Evolutionary conservation across 1,140 invertebrate genomes (phyloP).

Genomic region (Temnothorax longispinosus): DNA sequence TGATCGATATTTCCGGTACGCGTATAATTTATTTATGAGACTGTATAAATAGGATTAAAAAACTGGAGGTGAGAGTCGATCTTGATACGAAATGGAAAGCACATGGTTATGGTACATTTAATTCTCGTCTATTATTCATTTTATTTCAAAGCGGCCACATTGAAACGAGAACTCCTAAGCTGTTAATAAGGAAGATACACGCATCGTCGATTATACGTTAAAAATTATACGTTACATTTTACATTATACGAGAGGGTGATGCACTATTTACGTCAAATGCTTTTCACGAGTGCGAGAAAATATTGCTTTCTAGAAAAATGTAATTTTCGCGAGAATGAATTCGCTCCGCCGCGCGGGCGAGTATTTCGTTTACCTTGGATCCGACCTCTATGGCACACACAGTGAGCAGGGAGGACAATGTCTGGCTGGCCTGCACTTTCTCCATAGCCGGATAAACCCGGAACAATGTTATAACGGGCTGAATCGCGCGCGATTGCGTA

Average conservation of each 20-base stretch:
- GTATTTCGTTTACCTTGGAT: slow-evolving; percentile 38
- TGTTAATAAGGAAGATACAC: neutral
- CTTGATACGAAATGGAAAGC: slow-evolving; percentile 1
- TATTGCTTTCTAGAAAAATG: neutral
- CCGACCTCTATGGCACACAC: slow-evolving; percentile 44
- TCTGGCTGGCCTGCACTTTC: slow-evolving; percentile 46
- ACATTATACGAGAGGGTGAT: neutral
- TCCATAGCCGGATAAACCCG: slow-evolving; percentile 55
- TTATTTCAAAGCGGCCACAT: neutral
- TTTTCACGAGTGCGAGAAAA: neutral
- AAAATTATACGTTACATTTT: neutral
- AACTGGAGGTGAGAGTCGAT: neutral
- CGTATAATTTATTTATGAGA: slow-evolving; percentile 43
- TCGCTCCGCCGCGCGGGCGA: neutral
- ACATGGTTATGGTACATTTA: neutral
- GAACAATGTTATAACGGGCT: slow-evolving; percentile 56
- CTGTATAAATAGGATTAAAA: neutral
- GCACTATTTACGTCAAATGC: neutral
- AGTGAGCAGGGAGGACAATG: slow-evolving; percentile 56
- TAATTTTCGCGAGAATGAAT: neutral
- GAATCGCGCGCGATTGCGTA: slow-evolving; percentile 61
- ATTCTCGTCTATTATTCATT: neutral
- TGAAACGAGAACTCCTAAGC: neutral
- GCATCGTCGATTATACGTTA: neutral
- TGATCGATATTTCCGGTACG: slow-evolving; percentile 42